A percentile compares a stretch with the other conserved stretches of the same genome.
Evolutionary conservation across 1,140 invertebrate genomes (phyloP).

Genomic region (Rhysida immarginata): DNA sequence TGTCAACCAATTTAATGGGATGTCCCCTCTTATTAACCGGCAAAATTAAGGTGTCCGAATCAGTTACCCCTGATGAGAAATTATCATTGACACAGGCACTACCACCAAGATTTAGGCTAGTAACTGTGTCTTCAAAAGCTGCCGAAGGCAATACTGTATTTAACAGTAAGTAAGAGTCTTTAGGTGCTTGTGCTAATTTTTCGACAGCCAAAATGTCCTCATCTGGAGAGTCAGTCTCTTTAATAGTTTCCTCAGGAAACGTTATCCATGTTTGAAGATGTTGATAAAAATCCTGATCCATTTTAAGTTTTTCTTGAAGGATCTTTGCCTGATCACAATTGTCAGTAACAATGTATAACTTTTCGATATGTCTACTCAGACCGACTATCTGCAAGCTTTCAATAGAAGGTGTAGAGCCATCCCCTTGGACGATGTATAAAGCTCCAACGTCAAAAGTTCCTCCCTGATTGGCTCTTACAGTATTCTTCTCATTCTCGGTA

Average conservation of each 20-base stretch:
- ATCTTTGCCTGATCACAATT: neutral
- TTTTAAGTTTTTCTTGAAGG: neutral
- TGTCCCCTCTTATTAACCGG: neutral
- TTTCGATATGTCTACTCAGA: neutral
- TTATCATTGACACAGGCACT: neutral
- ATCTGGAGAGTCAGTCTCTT: neutral
- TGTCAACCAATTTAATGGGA: neutral
- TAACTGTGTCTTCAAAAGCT: neutral
- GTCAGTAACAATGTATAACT: neutral
- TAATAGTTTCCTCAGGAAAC: neutral
- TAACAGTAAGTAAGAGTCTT: neutral
- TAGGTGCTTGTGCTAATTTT: neutral
- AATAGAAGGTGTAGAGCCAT: neutral
- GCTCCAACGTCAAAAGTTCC: neutral
- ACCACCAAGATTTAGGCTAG: neutral
- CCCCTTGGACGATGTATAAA: neutral
- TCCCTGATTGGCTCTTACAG: neutral
- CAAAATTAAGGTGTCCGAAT: neutral
- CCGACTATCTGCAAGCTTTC: neutral
- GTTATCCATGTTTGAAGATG: neutral
- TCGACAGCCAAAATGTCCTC: neutral
- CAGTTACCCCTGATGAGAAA: neutral
- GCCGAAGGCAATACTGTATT: neutral
- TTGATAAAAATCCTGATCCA: neutral
- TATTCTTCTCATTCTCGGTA: neutral